Evolutionary conservation across 2,888 invertebrate genomes (phyloP).

Genomic region (Hirtodrosophila histrioides): DNA sequence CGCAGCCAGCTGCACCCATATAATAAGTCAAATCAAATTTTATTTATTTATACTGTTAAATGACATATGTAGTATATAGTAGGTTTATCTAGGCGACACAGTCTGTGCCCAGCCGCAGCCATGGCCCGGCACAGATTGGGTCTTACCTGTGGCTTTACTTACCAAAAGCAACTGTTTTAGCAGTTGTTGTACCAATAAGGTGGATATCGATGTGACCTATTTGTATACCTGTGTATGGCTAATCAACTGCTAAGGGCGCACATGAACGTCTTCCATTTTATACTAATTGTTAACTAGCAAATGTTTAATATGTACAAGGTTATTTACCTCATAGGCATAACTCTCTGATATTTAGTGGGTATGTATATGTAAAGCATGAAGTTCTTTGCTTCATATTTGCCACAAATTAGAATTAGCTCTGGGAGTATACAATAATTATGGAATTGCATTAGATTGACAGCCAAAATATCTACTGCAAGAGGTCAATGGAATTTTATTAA

Average conservation of each 20-base stretch:
- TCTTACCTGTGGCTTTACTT: slow-evolving; percentile 15
- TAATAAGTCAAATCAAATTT: slow-evolving; percentile 31
- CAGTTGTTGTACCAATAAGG: slow-evolving; percentile 62
- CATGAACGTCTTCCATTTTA: slow-evolving; percentile 66
- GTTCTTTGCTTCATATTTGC: background rate
- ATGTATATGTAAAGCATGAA: background rate
- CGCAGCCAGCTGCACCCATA: slow-evolving; percentile 19
- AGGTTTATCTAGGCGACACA: slow-evolving; percentile 1
- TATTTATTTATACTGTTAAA: slow-evolving; percentile 30
- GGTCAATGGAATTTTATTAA: background rate
- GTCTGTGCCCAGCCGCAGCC: slow-evolving; percentile 6
- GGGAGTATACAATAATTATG: slow-evolving; percentile 30
- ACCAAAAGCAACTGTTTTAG: slow-evolving; percentile 23
- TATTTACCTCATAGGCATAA: slow-evolving; percentile 41
- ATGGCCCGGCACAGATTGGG: slow-evolving; percentile 7
- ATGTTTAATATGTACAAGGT: slow-evolving; percentile 15
- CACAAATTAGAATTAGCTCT: slow-evolving; percentile 24
- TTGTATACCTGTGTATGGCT: slow-evolving; percentile 65
- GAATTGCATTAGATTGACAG: slow-evolving; percentile 21
- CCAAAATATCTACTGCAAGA: slow-evolving; percentile 20
- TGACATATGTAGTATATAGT: slow-evolving; percentile 9
- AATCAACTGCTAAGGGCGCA: slow-evolving; percentile 38
- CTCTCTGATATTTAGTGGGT: slow-evolving; percentile 27
- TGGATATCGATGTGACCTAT: slow-evolving; percentile 71
- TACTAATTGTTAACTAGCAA: slow-evolving; percentile 39